Base-by-base conservation (phyloP, 2,113 vertebrate genomes). In the Eupsittula cactorum region DNA sequence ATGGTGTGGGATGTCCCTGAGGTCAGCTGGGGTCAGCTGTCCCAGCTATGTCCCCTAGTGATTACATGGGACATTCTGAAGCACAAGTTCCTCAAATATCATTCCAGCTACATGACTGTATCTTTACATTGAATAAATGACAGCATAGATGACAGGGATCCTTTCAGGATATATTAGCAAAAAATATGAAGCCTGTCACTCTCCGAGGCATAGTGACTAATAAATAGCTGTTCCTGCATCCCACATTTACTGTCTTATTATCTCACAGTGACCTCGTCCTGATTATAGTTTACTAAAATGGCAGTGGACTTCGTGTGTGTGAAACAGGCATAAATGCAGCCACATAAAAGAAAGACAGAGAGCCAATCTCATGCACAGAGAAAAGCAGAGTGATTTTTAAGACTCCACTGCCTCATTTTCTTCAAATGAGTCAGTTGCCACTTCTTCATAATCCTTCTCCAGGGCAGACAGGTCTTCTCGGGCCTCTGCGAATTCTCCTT, bases 371-470 rank as follows among this genome's bases (percentile, higher is more conserved):
- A 39, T 49, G 64, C 39, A 47, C 73, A 52, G 59, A 55, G 74
- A 76, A 88, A 77, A 83, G 83, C 88, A 44, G 20, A 35, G 31
- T 96, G 52, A 86, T 96, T 93, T 68, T 97, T 97, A 97, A 95
- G 87, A 95, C 79, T 98, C 97, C 69, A 97, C 97, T 78, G 88
- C 95, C 67, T 97, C 95, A 23, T 96, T 94, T 73, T 98, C 98
- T 86, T 98, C 98, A 80, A 98, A 97, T 0, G 98, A 98, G 74
- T 98, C 98, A 17, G 97, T 97, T 44, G 98, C 98, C 52, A 98
- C 98, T 96, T 98, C 98, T 90, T 98, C 98, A 52, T 98, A 98
- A 96, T 98, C 98, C 76, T 98, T 98, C 95, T 98, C 98, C 95
- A 98, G 78, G 29, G 98, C 98, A 84, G 98, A 98, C 84, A 98